A percentile compares a stretch with the other conserved stretches of the same genome.
These are phyloP conservation scores for Lithophane socia DNA, from an alignment of 2,888 invertebrate species.

Conservation along the genomic window DNA sequence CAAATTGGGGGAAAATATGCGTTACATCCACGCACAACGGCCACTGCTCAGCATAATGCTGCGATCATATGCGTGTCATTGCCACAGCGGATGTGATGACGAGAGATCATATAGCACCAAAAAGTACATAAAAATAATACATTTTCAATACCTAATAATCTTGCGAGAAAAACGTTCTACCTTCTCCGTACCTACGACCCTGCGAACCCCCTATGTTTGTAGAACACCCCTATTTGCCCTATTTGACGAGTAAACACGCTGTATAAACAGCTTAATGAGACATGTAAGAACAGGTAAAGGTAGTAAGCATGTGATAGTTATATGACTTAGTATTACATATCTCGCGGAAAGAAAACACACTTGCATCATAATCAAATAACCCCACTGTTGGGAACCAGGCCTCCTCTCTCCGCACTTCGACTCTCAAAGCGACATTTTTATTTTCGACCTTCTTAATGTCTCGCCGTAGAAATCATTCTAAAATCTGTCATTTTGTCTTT, in stretches of 20 bases:
- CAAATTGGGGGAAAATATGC: neutral
- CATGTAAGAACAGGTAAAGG: constrained; percentile 16
- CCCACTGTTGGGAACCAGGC: too few relatives aligned
- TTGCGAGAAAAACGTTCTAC: neutral
- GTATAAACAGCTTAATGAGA: constrained; percentile 48
- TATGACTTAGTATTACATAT: neutral
- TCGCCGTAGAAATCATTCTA: too few relatives aligned
- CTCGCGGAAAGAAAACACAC: too few relatives aligned
- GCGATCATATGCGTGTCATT: too few relatives aligned
- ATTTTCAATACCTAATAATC: neutral
- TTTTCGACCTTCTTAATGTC: too few relatives aligned
- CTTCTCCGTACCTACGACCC: neutral
- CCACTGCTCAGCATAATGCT: neutral
- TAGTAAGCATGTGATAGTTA: neutral
- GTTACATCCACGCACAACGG: neutral
- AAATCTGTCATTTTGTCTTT: too few relatives aligned
- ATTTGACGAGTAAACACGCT: constrained; percentile 33
- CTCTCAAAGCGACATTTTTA: too few relatives aligned
- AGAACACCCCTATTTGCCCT: constrained; percentile 21
- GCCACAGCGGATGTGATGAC: too few relatives aligned
- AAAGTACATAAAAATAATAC: neutral
- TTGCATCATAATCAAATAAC: too few relatives aligned
- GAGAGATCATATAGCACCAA: neutral
- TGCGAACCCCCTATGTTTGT: constrained; percentile 10
- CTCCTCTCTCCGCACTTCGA: too few relatives aligned